Evolutionary conservation across 2,888 invertebrate genomes (phyloP).

Genomic region (Apamea anceps): DNA sequence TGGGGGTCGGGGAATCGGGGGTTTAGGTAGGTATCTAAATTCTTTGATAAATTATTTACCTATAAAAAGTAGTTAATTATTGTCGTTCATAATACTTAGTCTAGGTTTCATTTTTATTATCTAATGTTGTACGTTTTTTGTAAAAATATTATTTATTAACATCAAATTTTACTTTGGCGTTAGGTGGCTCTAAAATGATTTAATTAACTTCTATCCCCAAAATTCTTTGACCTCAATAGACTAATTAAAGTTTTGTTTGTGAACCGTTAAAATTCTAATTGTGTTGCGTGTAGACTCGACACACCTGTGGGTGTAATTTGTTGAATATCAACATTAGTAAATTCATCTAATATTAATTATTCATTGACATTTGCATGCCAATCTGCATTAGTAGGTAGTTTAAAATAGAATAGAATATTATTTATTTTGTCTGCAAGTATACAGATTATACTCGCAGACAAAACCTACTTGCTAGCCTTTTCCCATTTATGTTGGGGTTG

Average conservation of each 20-base stretch:
- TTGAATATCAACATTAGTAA: constrained; percentile 32
- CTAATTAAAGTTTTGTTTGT: constrained; percentile 62
- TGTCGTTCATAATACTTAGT: background rate
- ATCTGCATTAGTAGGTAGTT: background rate
- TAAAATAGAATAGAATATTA: background rate
- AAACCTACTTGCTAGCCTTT: too few relatives aligned
- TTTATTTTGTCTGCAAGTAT: background rate
- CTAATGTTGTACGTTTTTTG: constrained; percentile 6
- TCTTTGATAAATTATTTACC: background rate
- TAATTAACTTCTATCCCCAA: constrained; percentile 59
- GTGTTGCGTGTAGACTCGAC: constrained; percentile 23
- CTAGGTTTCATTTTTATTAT: constrained; percentile 17
- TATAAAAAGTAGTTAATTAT: too few relatives aligned
- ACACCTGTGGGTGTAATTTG: constrained; percentile 40
- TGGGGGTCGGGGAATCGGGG: background rate
- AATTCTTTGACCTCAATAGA: constrained; percentile 56
- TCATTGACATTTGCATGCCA: constrained; percentile 15
- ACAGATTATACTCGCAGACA: too few relatives aligned
- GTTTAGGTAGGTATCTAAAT: background rate
- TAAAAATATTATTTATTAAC: constrained; percentile 36
- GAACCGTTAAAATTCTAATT: constrained; percentile 51
- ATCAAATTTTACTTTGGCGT: constrained; percentile 52
- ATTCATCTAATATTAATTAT: constrained; percentile 30
- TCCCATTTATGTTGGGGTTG: too few relatives aligned
- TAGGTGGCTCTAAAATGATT: constrained; percentile 48